Conservation (phyloP, 2,113 vertebrate species). For the Phycodurus eques region DNA sequence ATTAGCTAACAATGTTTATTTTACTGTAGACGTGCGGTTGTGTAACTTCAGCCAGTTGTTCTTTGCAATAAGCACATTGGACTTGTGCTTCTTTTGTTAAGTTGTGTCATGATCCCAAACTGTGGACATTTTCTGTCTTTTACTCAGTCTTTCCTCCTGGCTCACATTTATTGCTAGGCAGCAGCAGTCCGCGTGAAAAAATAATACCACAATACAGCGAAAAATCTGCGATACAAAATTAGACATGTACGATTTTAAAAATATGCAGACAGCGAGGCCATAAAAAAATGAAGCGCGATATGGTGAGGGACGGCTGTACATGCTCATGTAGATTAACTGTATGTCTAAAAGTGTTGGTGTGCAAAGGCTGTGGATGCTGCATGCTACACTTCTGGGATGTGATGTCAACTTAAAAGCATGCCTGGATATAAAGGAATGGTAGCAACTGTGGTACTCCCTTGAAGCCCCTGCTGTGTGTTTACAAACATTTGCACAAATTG, state of each 20-base stretch:
- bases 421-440: conserved; percentile 69
- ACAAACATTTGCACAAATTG: neutral
- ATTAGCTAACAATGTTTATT: too few relatives aligned
- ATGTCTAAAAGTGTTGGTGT: conserved; percentile 24
- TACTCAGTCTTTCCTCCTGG: too few relatives aligned
- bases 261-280: neutral
- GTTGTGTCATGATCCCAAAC: too few relatives aligned
- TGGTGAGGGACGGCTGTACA: neutral
- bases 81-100: too few relatives aligned
- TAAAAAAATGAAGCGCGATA: neutral
- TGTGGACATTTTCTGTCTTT: too few relatives aligned
- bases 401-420: conserved; percentile 76
- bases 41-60: too few relatives aligned
- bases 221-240: too few relatives aligned
- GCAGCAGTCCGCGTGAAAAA: too few relatives aligned
- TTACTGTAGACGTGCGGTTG: too few relatives aligned
- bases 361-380: neutral
- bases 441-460: conserved; percentile 62
- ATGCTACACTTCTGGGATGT: conserved; percentile 48
- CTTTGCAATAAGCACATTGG: too few relatives aligned
- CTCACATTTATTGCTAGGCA: too few relatives aligned
- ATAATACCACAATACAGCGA: too few relatives aligned
- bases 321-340: neutral
- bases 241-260: neutral
- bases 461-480: neutral